Evolutionary conservation across 1,140 invertebrate genomes (phyloP).

Genomic region (Varroa destructor): DNA sequence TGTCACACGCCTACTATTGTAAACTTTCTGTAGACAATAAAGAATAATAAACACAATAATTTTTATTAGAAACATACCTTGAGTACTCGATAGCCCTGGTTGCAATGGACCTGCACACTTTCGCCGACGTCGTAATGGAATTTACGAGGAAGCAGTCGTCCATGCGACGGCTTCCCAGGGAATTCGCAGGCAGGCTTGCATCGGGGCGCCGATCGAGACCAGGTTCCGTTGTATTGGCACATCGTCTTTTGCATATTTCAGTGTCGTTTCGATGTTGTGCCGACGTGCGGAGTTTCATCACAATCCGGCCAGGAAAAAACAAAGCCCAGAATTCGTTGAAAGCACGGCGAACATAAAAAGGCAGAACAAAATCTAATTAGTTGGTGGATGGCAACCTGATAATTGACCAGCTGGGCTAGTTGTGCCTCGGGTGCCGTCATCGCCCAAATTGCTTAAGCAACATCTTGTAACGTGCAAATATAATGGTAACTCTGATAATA

Average conservation of each 20-base stretch:
- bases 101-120: constrained; percentile 55
- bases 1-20: too few species aligned
- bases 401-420: too few species aligned
- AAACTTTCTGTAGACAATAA: too few species aligned
- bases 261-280: background rate
- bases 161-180: constrained; percentile 56
- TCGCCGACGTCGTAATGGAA: constrained; percentile 62
- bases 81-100: constrained; percentile 45
- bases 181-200: constrained; percentile 61
- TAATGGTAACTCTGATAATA: too few species aligned
- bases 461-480: too few species aligned
- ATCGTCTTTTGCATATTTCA: constrained; percentile 40
- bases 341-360: too few species aligned
- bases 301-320: background rate
- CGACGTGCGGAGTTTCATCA: constrained; percentile 2
- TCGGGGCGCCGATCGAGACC: constrained; percentile 68
- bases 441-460: too few species aligned
- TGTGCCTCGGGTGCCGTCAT: too few species aligned
- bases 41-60: too few species aligned
- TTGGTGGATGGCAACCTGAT: too few species aligned
- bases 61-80: background rate
- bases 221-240: constrained; percentile 68
- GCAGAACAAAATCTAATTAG: too few species aligned
- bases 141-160: constrained; percentile 55
- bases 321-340: too few species aligned